Base-by-base conservation (phyloP, 2,113 vertebrate genomes). In the Melanocharis versteri region DNA sequence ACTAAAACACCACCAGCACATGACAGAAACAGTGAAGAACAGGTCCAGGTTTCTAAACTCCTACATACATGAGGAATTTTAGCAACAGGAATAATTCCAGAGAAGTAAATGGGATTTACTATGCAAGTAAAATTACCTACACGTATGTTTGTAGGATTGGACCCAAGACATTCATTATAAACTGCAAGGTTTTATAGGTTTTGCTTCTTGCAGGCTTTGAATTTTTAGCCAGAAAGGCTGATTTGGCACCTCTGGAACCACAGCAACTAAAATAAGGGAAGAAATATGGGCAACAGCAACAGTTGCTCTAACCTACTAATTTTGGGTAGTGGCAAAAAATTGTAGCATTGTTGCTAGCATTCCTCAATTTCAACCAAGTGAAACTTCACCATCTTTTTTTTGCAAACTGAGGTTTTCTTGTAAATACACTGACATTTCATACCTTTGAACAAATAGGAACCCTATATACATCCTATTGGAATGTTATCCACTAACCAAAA, bases 1-100 rank as follows among this genome's bases (percentile, higher is more conserved):
- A 73, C 40, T 44, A 90, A 97, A 97, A 94, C 79, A 78, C 35
- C 72, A 86, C 83, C 83, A 94, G 72, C 81, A 91, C 69, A 85
- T 53, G 91, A 80, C 79, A 94, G 94, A 73, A 83, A 75, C 96
- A 86, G 51, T 53, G 79, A 77, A 77, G 80, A 94, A 53, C 20
- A 53, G 13, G 8, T 79, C 66, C 73, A 87, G 58, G 31, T 27
- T 94, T 80, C 87, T 93, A 31, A 94, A 90, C 64, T 87, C 45
- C 83, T 77, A 79, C 40, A 81, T 50, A 54, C 18, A 57, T 13
- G 51, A 73, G 37, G 39, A 86, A 66, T 60, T 93, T 83, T 75
- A 83, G 75, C 53, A 58, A 73, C 6, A 89, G 53, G 61, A 93
- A 66, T 80, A 71, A 81, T 90, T 72, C 62, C 56, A 48, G 40